Evolutionary conservation across 2,113 vertebrate species (phyloP).

Genomic region (Melanocharis versteri): DNA sequence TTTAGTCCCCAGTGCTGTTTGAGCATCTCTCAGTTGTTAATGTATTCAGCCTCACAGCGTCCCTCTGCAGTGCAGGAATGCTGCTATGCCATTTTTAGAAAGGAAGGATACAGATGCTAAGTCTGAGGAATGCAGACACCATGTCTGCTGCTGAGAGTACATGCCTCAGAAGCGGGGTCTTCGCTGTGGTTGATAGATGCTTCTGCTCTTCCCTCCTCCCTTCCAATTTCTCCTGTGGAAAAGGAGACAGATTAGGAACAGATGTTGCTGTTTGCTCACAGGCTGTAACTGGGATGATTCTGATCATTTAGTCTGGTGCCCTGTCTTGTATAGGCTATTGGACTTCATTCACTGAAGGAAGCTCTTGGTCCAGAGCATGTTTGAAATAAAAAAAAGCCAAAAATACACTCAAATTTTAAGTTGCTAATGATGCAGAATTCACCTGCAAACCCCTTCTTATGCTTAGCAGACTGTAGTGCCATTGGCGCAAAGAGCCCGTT

Average conservation of each 20-base stretch:
- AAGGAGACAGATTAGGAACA: constrained; percentile 26
- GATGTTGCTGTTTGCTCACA: constrained; percentile 42
- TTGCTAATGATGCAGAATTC: background rate
- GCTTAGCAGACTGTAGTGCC: background rate
- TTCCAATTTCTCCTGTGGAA: background rate
- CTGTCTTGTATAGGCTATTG: background rate
- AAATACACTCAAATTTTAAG: background rate
- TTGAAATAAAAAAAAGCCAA: constrained; percentile 1
- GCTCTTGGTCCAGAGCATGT: background rate
- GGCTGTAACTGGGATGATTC: background rate
- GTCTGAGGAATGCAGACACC: background rate
- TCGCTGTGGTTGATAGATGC: background rate
- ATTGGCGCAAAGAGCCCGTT: background rate
- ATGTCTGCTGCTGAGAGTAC: background rate
- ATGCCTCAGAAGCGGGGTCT: background rate
- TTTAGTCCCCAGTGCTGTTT: background rate
- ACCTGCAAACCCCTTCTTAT: background rate
- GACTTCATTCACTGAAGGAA: background rate
- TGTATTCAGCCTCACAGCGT: background rate
- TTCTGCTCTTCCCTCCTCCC: background rate
- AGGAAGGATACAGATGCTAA: background rate
- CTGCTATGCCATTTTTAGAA: background rate
- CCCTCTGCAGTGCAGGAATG: background rate
- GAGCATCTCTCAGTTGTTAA: background rate
- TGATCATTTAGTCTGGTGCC: background rate